Base-by-base conservation (phyloP, 1,140 invertebrate species). In the Gonioctena quinquepunctata region DNA sequence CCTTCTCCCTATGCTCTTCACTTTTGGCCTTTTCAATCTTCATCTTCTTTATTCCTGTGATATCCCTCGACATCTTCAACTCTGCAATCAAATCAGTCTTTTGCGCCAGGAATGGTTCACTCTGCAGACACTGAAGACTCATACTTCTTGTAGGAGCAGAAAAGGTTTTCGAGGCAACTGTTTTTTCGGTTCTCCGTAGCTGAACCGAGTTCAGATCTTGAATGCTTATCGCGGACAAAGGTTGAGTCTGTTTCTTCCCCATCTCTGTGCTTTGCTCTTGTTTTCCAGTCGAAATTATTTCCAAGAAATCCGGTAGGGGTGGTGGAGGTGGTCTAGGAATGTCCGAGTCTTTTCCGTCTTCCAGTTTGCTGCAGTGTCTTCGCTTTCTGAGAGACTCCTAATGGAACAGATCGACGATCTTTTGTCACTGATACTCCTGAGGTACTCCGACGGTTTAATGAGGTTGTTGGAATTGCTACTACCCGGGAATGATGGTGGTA, bases 391-490 rank as follows among this genome's bases (percentile, higher is more conserved):
- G 33, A 66, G 65, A 49, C 75, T 76, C 48, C 66, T 72, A 23
- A 66, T 50, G 1, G 85, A 83, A 81, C 84, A 23, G 80, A 83
- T 79, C 26, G 70, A 71, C 73, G 85, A 86, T 83, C 87, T 84
- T 81, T 88, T 87, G 83, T 89, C 89, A 56, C 89, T 88, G 81
- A 95, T 93, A 79, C 92, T 94, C 76, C 90, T 90, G 68, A 96
- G 86, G 83, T 96, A 96, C 82, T 96, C 94, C 28, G 93, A 95
- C 48, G 95, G 95, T 80, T 96, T 96, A 79, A 97, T 95, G 50
- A 96, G 88, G 48, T 90, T 88, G 80, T 94, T 91, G 59, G 92
- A 89, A 76, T 90, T 87, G 69, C 87, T 85, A 22, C 86, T 86
- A 73, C 86, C 87, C 26, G 90, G 90, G 84, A 96, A 96, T 82